Base-by-base conservation (phyloP, 1,140 invertebrate species). In the Steinernema feltiae region DNA sequence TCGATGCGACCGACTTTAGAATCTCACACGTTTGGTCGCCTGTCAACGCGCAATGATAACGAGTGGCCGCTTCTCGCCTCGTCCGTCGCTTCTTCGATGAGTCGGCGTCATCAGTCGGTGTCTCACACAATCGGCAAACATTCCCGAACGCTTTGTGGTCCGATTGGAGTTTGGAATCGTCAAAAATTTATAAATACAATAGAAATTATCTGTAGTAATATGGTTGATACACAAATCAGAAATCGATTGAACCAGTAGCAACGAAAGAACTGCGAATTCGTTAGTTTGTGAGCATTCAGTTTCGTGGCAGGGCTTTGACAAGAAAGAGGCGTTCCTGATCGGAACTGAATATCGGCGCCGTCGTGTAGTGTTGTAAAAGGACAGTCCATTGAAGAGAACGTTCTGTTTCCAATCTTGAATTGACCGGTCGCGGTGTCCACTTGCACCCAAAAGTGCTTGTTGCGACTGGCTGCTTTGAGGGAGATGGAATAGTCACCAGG, bases 391-490 rank as follows among this genome's bases (percentile, higher is more conserved):
- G 93, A 93, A 80, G 93, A 91, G 88, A 99, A 99, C 88, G 94
- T 95, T 84, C 97, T 92, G 89, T 97, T 95, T 48, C 97, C 97
- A 87, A 99, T 99, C 48, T 78, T 81, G 30, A 84, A 83, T 87
- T 94, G 95, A 87, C 94, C 97, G 73, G 94, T 90, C 31, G 91
- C 91, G 79, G 93, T 93, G 88, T 97, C 94, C 63, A 97, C 94
- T 86, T 97, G 94, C 78, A 99, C 95, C 85, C 96, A 91, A 89
- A 99, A 99, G 88, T 99, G 97, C 88, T 99, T 99, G 89, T 99
- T 99, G 76, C 95, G 92, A 32, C 93, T 93, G 70, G 94, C 92
- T 63, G 96, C 97, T 89, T 98, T 98, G 82, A 99, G 89, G 32
- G 96, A 98, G 80, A 99, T 95, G 41, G 96, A 98, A 88, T 93